Evolutionary conservation across 2,888 invertebrate species (phyloP), one percentile per base, ranked within the genome.

Genomic region (Limnephilus lunatus): DNA sequence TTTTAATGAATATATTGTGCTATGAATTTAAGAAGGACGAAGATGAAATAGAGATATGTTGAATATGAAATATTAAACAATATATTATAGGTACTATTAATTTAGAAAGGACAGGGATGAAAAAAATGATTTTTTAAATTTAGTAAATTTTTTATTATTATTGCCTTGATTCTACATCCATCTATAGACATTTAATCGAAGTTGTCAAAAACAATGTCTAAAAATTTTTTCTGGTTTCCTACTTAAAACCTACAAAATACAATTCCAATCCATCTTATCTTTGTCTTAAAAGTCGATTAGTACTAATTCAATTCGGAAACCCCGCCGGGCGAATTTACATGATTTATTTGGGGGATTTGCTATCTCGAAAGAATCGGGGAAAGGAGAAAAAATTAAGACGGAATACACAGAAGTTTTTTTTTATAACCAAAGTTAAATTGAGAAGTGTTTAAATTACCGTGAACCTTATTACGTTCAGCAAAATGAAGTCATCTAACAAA

Each of bases 341-440:
- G 68, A 68, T 68, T 68, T 68, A n/a, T 68, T 68, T n/a, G 68
- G 25, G 68, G 68, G 68, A 9, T 68, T 25, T 68, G 68, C 68
- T 68, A 68, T 9, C 25, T 68, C 68, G n/a, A 25, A 25, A 68
- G 25, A 68, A 68, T 68, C 68, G 25, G n/a, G 68, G 2, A 25
- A 68, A 68, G 25, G 68, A 68, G 9, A 4, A 68, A 68, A 68
- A 68, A 68, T 68, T 68, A 9, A 68, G 68, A 68, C 9, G 68
- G 68, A 68, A 68, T 5, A 68, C 68, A 68, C 25, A 68, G 68
- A 68, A 68, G 25, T 68, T 68, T 68, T 68, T 68, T 68, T 68
- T 68, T 68, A 68, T 68, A 68, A 68, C 68, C 68, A 68, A 68
- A 68, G 68, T 68, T 68, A n/a, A 68, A 68, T 68, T 68, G 68